Percentiles rank a stretch among this genome's conserved stretches.
phyloP scores from a whole-genome alignment of 2,888 invertebrate genomes.

The Acrocyrtus sp. region DNA sequence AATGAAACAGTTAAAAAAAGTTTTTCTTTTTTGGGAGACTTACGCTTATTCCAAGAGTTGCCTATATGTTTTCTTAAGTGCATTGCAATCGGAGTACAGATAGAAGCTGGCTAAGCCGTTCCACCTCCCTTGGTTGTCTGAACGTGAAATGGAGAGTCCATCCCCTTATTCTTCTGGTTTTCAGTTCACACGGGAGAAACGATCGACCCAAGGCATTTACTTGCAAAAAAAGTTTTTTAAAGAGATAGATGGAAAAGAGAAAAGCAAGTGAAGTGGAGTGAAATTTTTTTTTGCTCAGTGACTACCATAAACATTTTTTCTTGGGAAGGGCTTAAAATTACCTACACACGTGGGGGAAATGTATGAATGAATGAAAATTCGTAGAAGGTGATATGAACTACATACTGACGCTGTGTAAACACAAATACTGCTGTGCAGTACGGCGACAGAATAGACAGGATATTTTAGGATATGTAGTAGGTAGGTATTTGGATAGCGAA shows the following conservation, averaged over 20 bases:
- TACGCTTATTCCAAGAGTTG: too few species aligned
- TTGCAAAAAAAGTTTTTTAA: slow-evolving; percentile 1
- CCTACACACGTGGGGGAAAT: too few species aligned
- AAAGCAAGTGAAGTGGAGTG: slow-evolving; percentile 6
- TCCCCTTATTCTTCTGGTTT: slow-evolving; percentile 25
- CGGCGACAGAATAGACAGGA: too few species aligned
- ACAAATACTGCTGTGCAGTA: too few species aligned
- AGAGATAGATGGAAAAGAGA: not conserved
- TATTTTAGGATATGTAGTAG: too few species aligned
- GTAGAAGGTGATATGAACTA: too few species aligned
- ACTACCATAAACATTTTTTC: slow-evolving; percentile 3
- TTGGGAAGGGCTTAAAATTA: slow-evolving; percentile 4
- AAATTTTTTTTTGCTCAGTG: slow-evolving; percentile 13
- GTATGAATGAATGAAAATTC: too few species aligned
- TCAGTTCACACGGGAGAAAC: slow-evolving; percentile 21
- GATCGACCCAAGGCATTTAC: slow-evolving; percentile 30
- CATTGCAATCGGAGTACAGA: slow-evolving; percentile 12
- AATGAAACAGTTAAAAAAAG: too few species aligned
- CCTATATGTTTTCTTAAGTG: not conserved
- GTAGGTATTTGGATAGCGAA: too few species aligned
- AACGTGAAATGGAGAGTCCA: slow-evolving; percentile 5
- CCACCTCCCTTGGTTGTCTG: slow-evolving; percentile 13
- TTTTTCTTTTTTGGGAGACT: too few species aligned
- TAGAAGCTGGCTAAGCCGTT: too few species aligned
- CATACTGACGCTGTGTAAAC: too few species aligned